Evolutionary conservation across 2,113 vertebrate species (phyloP), one percentile per base, ranked within the genome.

Genomic region (Chloroceryle aenea): DNA sequence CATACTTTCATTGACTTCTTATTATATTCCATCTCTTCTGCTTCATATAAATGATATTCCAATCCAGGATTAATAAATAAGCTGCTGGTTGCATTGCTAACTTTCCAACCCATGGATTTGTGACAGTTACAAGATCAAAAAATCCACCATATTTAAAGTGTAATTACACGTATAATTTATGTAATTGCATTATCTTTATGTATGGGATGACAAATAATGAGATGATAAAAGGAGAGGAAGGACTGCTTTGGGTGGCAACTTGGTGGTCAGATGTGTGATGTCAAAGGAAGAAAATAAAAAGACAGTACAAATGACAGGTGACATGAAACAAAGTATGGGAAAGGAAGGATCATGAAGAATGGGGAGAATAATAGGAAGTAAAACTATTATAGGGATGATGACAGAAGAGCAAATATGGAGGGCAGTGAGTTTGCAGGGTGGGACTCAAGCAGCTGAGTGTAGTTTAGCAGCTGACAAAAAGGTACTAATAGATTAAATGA

Each of bases 401-500:
- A 25, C 0, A 14, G 64, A 8, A 67, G 10, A 64, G 9, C 16
- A 68, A 52, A 73, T 18, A 14, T 34, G 76, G 7, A 27, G 4
- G 9, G 2, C 17, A 55, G 14, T 66, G 38, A 80, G 14, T 83
- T 36, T 50, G 42, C 6, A 55, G 22, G 17, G 15, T 69, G 59
- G 17, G 29, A 87, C 9, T 56, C 34, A 72, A 55, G 23, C n/a
- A 73, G 25, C 34, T 19, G 38, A 55, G 16, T 1, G 1, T 8
- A 62, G 45, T 76, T 87, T 45, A 89, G 38, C 43, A 61, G 18
- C 40, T 73, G 53, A 75, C 55, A 50, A 47, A 94, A 95, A 71
- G 36, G 26, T 79, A 42, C 13, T 73, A 67, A 34, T 4, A 62
- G 18, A 66, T 62, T 64, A 72, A 76, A 67, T 38, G 2, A 62